These are phyloP conservation scores for Bos taurus DNA, from an alignment of 2,113 vertebrate genomes.

Conservation along the genomic window DNA sequence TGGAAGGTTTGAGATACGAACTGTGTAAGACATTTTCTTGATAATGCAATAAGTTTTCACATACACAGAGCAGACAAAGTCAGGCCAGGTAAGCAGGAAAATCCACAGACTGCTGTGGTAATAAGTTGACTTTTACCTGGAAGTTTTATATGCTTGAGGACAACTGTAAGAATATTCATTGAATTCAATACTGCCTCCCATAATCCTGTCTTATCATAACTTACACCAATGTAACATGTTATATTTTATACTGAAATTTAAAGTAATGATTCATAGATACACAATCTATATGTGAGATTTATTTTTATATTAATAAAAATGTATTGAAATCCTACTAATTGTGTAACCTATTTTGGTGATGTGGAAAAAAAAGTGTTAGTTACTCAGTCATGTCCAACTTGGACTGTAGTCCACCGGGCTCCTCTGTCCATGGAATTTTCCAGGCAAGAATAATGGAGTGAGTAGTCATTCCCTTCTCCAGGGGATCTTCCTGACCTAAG, in stretches of 20 bases:
- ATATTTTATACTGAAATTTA: neutral
- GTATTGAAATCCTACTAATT: neutral
- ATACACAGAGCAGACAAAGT: neutral
- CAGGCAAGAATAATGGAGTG: neutral
- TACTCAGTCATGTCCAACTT: neutral
- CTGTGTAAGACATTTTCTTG: neutral
- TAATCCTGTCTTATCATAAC: neutral
- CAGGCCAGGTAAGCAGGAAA: neutral
- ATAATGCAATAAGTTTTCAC: neutral
- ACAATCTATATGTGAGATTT: neutral
- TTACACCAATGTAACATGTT: neutral
- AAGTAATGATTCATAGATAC: neutral
- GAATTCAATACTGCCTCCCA: neutral
- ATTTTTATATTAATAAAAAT: neutral
- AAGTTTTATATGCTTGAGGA: neutral
- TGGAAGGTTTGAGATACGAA: neutral
- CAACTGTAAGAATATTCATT: neutral
- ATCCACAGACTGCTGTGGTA: neutral
- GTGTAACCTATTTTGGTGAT: neutral
- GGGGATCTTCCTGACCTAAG: neutral
- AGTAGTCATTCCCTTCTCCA: neutral
- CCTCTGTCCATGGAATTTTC: neutral
- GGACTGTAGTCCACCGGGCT: neutral
- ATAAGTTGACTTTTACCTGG: neutral
- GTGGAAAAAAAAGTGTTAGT: neutral